Base-by-base conservation (phyloP, 2,113 vertebrate species). In the Menidia beryllina region DNA sequence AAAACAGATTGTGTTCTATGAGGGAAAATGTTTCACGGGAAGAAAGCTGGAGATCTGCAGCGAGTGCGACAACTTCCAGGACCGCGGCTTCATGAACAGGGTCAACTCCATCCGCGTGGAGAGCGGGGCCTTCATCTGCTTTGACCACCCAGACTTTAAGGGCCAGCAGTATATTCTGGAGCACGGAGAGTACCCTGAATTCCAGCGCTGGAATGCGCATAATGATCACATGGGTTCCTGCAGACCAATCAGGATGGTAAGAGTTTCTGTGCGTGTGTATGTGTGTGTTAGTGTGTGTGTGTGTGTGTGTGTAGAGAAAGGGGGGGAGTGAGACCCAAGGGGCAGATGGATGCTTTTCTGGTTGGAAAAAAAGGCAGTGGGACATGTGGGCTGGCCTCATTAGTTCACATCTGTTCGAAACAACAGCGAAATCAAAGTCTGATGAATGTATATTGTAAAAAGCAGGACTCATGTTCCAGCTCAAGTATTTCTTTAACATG, bases 181-280 rank as follows among this genome's bases (percentile, higher is more conserved):
- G 79, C 95, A 90, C 0, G 95, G 96, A 0, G 94, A 97, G 78
- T 96, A 97, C 72, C 96, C 96, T 0, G 91, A 96, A n/a, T 97
- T 96, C 89, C 93, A 94, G 81, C 93, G 91, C 77, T 98, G 97
- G 97, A 98, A 96, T 0, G 89, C 94, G 30, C 95, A 92, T 91
- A 95, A 94, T 0, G 96, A 97, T 87, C 96, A 95, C 92, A 95
- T 96, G 95, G 95, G 95, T 67, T 98, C 96, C 89, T 97, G 96
- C 79, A 94, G 82, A 71, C 95, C 96, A 8, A 58, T 97, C 4
- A 93, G 94, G 43, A 98, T 97, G 96, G 96, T 97, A 89, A 91
- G 89, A 43, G 39, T 30, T 4, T 30, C 4, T 30, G 30, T 30
- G 30, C 56, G 66, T 57, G 57, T 49, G 50, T 27, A 49, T 24